Conservation (phyloP, 2,797 vertebrate genomes). For the Prunella strophiata region DNA sequence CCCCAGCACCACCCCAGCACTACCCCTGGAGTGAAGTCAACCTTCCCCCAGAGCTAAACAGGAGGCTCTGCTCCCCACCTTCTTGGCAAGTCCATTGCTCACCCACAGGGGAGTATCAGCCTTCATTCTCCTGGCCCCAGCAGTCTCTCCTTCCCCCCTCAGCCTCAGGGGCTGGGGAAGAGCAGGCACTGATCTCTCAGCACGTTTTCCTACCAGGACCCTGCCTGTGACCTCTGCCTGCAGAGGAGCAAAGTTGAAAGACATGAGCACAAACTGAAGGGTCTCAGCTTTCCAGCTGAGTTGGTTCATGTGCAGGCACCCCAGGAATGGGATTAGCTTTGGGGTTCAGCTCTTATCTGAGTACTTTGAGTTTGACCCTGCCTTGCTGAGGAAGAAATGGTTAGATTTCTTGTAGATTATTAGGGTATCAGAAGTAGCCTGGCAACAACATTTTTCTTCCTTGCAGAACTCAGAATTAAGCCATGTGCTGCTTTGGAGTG, state of each 20-base stretch:
- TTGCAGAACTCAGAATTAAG: neutral
- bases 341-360: neutral
- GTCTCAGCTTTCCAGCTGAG: neutral
- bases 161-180: neutral
- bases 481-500: neutral
- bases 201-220: neutral
- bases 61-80: slow-evolving; percentile 2
- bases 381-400: neutral
- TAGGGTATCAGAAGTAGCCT: neutral
- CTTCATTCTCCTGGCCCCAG: neutral
- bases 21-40: neutral
- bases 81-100: neutral
- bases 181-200: neutral
- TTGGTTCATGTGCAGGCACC: neutral
- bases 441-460: neutral
- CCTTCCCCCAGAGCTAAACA: slow-evolving; percentile 14
- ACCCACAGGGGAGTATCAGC: neutral
- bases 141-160: neutral
- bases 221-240: neutral
- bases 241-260: neutral
- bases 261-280: neutral
- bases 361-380: neutral
- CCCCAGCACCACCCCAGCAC: neutral
- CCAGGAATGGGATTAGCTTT: neutral
- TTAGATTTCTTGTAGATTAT: neutral